Conservation (phyloP, 2,113 vertebrate species). For the Rhodinocichla rosea region DNA sequence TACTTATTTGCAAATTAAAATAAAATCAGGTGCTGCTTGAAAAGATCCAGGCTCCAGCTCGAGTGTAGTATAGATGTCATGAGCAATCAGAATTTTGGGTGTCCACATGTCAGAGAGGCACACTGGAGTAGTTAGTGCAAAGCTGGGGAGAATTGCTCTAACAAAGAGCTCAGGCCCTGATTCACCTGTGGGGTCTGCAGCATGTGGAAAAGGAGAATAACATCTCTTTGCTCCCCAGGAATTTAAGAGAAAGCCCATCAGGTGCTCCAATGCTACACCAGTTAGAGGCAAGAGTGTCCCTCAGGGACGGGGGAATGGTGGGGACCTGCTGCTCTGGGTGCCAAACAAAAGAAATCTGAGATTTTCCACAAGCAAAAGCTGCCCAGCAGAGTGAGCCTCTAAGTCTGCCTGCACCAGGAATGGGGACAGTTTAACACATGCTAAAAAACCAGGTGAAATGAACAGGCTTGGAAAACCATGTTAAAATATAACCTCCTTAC, state of each 20-base stretch:
- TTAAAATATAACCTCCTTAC: not conserved
- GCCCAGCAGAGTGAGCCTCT: not conserved
- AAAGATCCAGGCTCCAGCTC: not conserved
- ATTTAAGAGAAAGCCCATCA: not conserved
- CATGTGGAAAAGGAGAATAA: not conserved
- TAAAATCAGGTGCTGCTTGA: not conserved
- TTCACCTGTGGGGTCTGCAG: not conserved
- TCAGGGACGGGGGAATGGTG: not conserved
- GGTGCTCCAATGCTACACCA: not conserved
- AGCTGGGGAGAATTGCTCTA: not conserved
- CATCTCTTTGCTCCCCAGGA: not conserved
- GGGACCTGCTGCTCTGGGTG: not conserved
- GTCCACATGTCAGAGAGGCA: not conserved
- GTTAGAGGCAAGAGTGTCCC: not conserved
- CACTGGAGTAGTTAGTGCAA: not conserved
- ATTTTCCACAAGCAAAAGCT: not conserved
- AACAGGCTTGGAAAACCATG: not conserved
- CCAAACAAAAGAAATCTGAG: not conserved
- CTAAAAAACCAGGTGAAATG: not conserved
- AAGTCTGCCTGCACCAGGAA: not conserved
- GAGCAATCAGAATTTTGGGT: not conserved
- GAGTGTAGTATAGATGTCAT: not conserved
- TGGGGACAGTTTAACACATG: not conserved
- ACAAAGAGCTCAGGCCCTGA: not conserved
- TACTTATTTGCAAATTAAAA: not conserved